These are phyloP conservation scores for Choloepus hoffmanni DNA, from an alignment of 2,113 vertebrate species.

Conservation along the genomic window DNA sequence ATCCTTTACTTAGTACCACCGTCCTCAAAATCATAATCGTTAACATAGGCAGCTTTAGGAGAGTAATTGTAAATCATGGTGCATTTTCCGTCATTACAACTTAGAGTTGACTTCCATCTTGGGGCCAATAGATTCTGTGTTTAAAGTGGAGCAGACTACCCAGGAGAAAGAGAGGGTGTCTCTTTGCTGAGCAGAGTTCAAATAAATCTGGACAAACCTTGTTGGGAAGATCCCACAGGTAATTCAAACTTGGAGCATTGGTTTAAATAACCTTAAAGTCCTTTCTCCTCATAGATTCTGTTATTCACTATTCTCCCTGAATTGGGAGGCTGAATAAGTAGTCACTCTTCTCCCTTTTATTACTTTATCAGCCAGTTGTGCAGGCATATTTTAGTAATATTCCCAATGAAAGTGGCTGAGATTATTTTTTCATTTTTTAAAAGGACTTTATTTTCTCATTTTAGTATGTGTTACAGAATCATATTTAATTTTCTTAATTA, in stretches of 20 bases:
- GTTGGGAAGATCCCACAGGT: neutral
- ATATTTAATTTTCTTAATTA: neutral
- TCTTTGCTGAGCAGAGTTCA: neutral
- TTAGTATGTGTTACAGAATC: neutral
- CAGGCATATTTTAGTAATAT: neutral
- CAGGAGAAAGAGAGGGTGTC: neutral
- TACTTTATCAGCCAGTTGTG: neutral
- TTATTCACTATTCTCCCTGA: neutral
- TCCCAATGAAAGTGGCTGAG: neutral
- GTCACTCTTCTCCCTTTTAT: neutral
- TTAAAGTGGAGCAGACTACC: neutral
- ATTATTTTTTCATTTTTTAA: neutral
- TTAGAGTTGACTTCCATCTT: neutral
- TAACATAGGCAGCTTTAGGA: neutral
- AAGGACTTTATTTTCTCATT: neutral
- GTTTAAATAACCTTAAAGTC: neutral
- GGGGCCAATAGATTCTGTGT: neutral
- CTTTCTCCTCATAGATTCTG: neutral
- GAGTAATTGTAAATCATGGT: neutral
- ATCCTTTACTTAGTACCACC: neutral
- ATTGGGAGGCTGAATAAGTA: neutral
- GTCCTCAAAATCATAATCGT: neutral
- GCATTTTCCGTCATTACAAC: neutral
- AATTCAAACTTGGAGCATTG: neutral
- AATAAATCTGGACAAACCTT: neutral